These are phyloP conservation scores for Gadus chalcogrammus DNA, from an alignment of 2,113 vertebrate genomes.

Conservation along the genomic window DNA sequence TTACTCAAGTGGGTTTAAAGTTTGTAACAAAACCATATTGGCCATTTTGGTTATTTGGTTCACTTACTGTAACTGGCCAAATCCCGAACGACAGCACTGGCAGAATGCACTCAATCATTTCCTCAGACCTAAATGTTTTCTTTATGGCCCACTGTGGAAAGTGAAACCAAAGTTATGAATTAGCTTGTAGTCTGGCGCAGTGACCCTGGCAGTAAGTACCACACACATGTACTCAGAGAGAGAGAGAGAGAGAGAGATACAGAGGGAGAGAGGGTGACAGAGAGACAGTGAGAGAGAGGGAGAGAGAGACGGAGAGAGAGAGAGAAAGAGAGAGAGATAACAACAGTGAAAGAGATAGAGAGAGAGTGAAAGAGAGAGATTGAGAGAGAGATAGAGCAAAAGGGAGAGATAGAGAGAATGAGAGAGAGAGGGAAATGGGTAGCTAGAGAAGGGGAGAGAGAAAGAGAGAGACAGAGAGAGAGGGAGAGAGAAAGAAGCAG, in stretches of 20 bases:
- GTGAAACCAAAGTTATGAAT: conserved; percentile 51
- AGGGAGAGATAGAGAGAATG: not conserved
- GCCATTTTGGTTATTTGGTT: conserved; percentile 50
- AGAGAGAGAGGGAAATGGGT: not conserved
- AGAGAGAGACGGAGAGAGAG: conserved; percentile 27
- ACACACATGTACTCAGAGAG: conserved; percentile 1
- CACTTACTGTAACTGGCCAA: conserved; percentile 43
- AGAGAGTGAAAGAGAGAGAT: not conserved
- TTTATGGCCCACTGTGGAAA: conserved; percentile 60
- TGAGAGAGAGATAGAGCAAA: not conserved
- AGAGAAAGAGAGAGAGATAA: conserved; percentile 40
- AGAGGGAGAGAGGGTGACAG: too few relatives aligned
- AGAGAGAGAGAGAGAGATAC: too few relatives aligned
- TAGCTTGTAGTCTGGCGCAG: conserved; percentile 43
- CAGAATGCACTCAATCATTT: conserved; percentile 63
- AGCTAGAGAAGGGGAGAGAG: too few relatives aligned
- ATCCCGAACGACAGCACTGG: conserved; percentile 53
- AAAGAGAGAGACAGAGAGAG: too few relatives aligned
- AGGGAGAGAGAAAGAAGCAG: not conserved
- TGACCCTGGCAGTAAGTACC: conserved; percentile 24
- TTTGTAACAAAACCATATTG: conserved; percentile 37
- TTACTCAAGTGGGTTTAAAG: conserved; percentile 58
- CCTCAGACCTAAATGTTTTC: conserved; percentile 54
- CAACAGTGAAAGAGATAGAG: too few relatives aligned
- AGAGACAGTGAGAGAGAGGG: conserved; percentile 37